A percentile compares a stretch with the other conserved stretches of the same genome.
Evolutionary conservation across 1,140 invertebrate species (phyloP).

Genomic region (Melipona quadrifasciata): DNA sequence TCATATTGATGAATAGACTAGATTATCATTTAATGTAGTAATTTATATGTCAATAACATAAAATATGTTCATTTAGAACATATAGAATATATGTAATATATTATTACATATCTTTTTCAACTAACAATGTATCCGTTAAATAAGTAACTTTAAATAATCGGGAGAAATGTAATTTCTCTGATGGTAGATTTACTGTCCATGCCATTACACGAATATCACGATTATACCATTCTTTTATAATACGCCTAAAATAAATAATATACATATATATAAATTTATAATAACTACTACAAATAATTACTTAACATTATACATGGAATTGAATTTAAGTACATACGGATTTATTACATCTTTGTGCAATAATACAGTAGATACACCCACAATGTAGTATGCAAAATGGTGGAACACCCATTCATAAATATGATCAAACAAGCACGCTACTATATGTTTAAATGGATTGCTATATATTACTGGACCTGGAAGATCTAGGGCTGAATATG

Average conservation of each 20-base stretch:
- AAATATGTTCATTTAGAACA: constrained; percentile 19
- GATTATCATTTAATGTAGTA: constrained; percentile 44
- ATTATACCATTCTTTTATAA: constrained; percentile 83
- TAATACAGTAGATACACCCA: constrained; percentile 85
- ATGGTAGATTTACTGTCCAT: constrained; percentile 86
- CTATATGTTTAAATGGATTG: constrained; percentile 79
- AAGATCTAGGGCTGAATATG: constrained; percentile 76
- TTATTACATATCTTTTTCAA: constrained; percentile 78
- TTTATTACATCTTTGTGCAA: constrained; percentile 87
- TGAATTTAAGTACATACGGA: constrained; percentile 81
- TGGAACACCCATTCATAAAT: constrained; percentile 83
- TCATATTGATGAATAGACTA: constrained; percentile 58
- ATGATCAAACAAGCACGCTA: constrained; percentile 80
- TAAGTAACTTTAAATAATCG: constrained; percentile 84
- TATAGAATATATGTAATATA: constrained; percentile 14
- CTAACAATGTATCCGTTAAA: constrained; percentile 86
- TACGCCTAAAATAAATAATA: constrained; percentile 82
- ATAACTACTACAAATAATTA: constrained; percentile 1
- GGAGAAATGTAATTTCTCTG: constrained; percentile 85
- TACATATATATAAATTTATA: constrained; percentile 35
- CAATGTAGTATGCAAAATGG: constrained; percentile 81
- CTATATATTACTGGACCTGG: constrained; percentile 72
- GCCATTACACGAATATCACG: constrained; percentile 83
- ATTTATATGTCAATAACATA: constrained; percentile 39
- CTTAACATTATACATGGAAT: background rate